Conservation (phyloP, 2,113 vertebrate genomes). For the Antennarius striatus region DNA sequence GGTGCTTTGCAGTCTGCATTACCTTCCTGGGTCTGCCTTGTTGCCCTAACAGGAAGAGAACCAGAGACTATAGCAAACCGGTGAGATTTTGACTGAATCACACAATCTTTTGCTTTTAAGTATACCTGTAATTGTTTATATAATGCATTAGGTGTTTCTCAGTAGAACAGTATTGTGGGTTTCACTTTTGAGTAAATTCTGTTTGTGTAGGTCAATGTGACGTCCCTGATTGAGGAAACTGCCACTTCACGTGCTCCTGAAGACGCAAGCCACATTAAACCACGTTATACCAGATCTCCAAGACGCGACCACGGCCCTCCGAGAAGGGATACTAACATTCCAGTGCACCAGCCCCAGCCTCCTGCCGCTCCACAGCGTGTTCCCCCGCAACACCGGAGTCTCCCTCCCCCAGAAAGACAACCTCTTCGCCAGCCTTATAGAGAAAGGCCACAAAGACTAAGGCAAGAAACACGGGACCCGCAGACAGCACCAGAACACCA, state of each 20-base stretch:
- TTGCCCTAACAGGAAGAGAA: slow-evolving; percentile 58
- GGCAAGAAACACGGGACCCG: slow-evolving; percentile 5
- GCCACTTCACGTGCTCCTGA: slow-evolving; percentile 5
- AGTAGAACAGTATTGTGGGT: too few species aligned
- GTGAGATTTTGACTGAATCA: slow-evolving; percentile 44
- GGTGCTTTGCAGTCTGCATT: slow-evolving; percentile 75
- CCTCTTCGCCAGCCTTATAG: slow-evolving; percentile 32
- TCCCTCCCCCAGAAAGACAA: slow-evolving; percentile 42
- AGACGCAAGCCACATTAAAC: not conserved
- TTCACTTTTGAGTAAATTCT: not conserved
- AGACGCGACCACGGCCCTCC: not conserved
- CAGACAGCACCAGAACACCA: slow-evolving; percentile 49
- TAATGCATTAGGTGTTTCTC: too few species aligned
- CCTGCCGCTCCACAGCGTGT: slow-evolving; percentile 4
- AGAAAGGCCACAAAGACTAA: slow-evolving; percentile 19
- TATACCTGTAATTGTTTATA: too few species aligned
- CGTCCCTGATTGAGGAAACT: slow-evolving; percentile 29
- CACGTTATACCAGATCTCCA: slow-evolving; percentile 2
- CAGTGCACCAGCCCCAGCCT: slow-evolving; percentile 2
- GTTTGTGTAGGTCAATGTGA: slow-evolving; percentile 58
- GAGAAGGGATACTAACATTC: not conserved
- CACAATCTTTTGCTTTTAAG: not conserved
- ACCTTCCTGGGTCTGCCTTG: slow-evolving; percentile 74
- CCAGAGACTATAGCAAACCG: slow-evolving; percentile 13
- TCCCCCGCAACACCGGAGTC: slow-evolving; percentile 31